Evolutionary conservation across 2,888 invertebrate species (phyloP).

Genomic region (Morinoia aosen): DNA sequence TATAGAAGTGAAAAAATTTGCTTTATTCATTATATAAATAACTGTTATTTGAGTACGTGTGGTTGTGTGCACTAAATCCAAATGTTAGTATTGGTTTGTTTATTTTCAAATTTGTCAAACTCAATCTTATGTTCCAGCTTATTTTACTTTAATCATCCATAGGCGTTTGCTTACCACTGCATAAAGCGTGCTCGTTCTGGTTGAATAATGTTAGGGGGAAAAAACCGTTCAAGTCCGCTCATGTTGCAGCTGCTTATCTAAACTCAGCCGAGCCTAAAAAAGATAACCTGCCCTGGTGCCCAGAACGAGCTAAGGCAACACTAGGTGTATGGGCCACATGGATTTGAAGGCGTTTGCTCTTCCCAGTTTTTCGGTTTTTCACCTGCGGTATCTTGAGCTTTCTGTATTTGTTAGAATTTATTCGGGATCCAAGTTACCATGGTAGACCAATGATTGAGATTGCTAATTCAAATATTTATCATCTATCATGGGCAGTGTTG

Average conservation of each 20-base stretch:
- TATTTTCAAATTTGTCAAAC: no score
- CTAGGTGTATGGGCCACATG: neutral
- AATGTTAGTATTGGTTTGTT: no score
- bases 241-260: neutral
- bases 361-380: neutral
- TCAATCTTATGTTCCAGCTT: neutral
- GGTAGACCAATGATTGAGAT: neutral
- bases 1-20: no score
- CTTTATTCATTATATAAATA: no score
- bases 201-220: neutral
- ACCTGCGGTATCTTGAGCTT: neutral
- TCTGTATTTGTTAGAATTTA: neutral
- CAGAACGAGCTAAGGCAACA: neutral
- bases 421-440: neutral
- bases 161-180: neutral
- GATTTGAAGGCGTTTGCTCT: neutral
- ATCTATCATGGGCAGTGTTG: neutral
- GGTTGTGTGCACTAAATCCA: no score
- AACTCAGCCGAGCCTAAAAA: neutral
- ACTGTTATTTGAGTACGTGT: no score
- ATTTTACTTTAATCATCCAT: neutral
- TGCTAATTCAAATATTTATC: neutral
- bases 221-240: neutral
- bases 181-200: neutral
- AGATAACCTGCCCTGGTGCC: neutral